Evolutionary conservation across 2,113 vertebrate genomes (phyloP), one percentile per base, ranked within the genome.

Genomic region (Naja naja): DNA sequence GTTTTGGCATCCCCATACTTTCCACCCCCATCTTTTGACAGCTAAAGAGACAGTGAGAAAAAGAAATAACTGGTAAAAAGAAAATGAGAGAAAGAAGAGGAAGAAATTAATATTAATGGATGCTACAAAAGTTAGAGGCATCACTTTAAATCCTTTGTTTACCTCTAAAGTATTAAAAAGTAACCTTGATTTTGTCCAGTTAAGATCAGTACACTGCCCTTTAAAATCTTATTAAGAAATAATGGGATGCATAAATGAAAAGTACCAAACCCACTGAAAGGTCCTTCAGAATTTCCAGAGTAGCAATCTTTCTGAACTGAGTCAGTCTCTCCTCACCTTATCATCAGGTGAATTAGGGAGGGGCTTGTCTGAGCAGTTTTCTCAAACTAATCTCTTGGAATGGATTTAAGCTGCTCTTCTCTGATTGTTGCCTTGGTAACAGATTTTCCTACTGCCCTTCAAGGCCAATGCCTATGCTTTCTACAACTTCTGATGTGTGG

Each of bases 111-210:
- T 94, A 53, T 96, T 95, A 91, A 53, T 93, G 93, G 92, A 97
- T 98, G 97, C 98, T 97, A 97, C 97, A 97, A 93, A 96, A 87
- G 96, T 96, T 94, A 96, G 96, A 97, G 97, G 96, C 96, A 94
- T 92, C 27, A 30, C 92, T 95, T n/a, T 90, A 93, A 97, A 96
- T 95, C 93, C 94, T 94, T 93, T 92, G 88, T 87, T 95, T 92
- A 3, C 47, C 92, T 94, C 92, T 94, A 93, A 94, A 89, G 95
- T 94, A 64, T 85, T 91, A 92, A 96, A 97, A 94, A 92, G 91
- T 92, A 90, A 94, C 95, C 90, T 95, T 95, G 94, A 7, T 54
- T 8, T 39, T 92, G 58, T 6, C 30, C 9, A 85, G 16, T 49
- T 92, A 43, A 25, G 0, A 87, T 90, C 91, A 18, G 55, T 88